A percentile compares a stretch with the other conserved stretches of the same genome.
Conservation (phyloP, 2,113 vertebrate species). For the Psittacara wagleri region DNA sequence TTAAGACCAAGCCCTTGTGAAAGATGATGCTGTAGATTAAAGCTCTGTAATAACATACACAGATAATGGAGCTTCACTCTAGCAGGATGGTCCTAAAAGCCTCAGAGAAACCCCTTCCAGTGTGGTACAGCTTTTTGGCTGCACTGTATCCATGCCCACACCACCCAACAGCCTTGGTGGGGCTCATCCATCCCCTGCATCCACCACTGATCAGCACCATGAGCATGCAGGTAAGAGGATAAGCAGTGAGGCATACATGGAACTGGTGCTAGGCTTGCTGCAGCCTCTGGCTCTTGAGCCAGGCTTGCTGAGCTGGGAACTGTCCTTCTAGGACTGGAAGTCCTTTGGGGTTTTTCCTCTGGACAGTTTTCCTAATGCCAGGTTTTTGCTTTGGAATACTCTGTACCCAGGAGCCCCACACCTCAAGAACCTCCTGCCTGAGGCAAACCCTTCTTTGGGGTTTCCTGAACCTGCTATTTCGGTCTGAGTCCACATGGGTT, state of each 20-base stretch:
- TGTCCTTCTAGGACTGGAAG: not conserved
- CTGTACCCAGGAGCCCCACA: not conserved
- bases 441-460: not conserved
- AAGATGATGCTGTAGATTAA: not conserved
- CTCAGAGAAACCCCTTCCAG: not conserved
- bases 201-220: accelerated
- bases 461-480: not conserved
- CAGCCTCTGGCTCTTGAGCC: not conserved
- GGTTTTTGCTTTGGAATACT: not conserved
- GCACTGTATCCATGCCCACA: not conserved
- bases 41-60: not conserved
- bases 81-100: not conserved
- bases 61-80: not conserved
- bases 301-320: not conserved
- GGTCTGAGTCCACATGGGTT: not conserved
- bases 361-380: not conserved
- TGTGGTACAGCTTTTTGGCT: too few species aligned
- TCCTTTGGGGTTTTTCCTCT: not conserved
- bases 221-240: accelerated
- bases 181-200: not conserved
- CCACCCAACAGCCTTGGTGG: not conserved
- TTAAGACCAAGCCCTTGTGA: not conserved
- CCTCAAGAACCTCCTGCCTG: not conserved
- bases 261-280: not conserved
- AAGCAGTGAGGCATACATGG: not conserved